phyloP scores from a whole-genome alignment of 2,113 vertebrate species.

The Galbula dea region DNA sequence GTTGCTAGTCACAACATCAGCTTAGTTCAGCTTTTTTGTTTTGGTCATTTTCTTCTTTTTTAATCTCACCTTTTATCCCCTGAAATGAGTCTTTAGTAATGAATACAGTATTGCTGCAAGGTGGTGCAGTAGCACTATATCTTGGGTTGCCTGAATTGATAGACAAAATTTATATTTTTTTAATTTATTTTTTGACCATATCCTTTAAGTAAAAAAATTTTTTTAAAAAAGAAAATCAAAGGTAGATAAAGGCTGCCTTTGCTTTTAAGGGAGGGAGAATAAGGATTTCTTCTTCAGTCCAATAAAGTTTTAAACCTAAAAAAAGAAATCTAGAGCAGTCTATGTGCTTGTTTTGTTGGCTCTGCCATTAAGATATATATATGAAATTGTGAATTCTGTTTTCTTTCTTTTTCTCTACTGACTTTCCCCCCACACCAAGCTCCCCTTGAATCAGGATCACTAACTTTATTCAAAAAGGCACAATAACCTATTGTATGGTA shows the following conservation, averaged over 20 bases:
- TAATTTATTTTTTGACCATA: conserved; percentile 74
- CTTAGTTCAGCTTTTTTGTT: background rate
- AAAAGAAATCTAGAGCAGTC: conserved; percentile 38
- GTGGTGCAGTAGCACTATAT: conserved; percentile 66
- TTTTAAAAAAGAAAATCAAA: conserved; percentile 22
- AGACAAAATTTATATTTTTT: conserved; percentile 72
- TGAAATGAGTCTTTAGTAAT: conserved; percentile 50
- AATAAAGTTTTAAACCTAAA: conserved; percentile 55
- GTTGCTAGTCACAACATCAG: background rate
- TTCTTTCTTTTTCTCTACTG: conserved; percentile 35
- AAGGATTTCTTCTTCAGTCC: conserved; percentile 50
- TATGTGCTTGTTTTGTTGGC: conserved; percentile 39
- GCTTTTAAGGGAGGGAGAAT: conserved; percentile 40
- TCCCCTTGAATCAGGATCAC: conserved; percentile 40
- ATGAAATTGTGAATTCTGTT: conserved; percentile 45
- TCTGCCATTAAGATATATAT: conserved; percentile 40
- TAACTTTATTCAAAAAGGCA: conserved; percentile 69
- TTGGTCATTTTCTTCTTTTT: conserved; percentile 42
- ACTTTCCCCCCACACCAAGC: background rate
- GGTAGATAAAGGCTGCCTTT: conserved; percentile 53
- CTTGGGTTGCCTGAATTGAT: conserved; percentile 71
- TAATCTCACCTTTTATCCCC: conserved; percentile 20
- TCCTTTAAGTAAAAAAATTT: conserved; percentile 54
- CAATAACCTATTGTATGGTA: conserved; percentile 63
- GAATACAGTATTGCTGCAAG: conserved; percentile 69